Evolutionary conservation across 2,113 vertebrate genomes (phyloP), one percentile per base, ranked within the genome.

Genomic region (Labrus mixtus): DNA sequence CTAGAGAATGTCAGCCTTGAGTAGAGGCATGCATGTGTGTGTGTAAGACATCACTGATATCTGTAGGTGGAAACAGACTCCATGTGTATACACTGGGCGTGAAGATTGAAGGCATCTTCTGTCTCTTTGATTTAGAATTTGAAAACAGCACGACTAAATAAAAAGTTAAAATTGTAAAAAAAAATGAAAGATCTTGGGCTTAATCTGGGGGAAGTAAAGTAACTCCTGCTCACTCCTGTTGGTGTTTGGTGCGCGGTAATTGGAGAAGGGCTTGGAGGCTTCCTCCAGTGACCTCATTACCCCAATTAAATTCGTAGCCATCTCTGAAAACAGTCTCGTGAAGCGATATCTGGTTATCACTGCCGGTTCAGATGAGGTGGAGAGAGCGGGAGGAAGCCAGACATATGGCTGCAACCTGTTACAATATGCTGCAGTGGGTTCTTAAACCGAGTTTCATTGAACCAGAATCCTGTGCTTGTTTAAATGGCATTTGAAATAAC

Each of bases 241-340:
- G 45, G 29, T 72, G 63, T 79, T 82, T 59, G 81, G 53, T 62
- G 63, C 20, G 55, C 79, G 55, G 76, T 84, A 81, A 85, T 82
- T 85, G 79, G 66, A 76, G 64, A 68, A 80, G 54, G 51, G 76
- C 70, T 88, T 57, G 1, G n/a, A 79, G 65, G 74, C 82, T 87
- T 73, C 81, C 79, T 83, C 76, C 76, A 57, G 76, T 88, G 81
- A 89, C 85, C 85, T 85, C 82, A 83, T 90, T 87, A 85, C 78
- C 76, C 78, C 90, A 89, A 85, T 90, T 88, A 84, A 61, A 84
- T 82, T 45, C 45, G 39, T 48, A 74, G 59, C 48, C 51, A 69
- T 78, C 53, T 66, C 68, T 58, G 72, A 84, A 72, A 84, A 78
- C 69, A 33, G 3, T 86, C 75, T 71, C 70, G 11, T 33, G 62